phyloP scores from a whole-genome alignment of 2,797 vertebrate genomes.

The Lophius americanus region DNA sequence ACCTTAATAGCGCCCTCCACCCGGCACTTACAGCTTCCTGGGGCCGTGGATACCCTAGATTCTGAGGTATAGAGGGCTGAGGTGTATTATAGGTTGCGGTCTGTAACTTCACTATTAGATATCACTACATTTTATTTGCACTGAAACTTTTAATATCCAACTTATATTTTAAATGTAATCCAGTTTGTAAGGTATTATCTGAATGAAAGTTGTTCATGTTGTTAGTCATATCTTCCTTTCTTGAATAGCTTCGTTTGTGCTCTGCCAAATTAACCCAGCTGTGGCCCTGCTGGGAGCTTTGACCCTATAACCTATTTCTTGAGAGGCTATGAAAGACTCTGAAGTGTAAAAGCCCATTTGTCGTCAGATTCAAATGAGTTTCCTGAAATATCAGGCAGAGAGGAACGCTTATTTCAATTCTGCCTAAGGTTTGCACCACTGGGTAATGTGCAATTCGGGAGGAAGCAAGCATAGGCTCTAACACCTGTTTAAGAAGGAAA shows the following conservation, averaged over 20 bases:
- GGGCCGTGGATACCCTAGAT: no score
- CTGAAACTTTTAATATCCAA: no score
- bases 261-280: conserved; percentile 27
- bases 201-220: background rate
- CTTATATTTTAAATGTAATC: no score
- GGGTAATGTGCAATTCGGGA: background rate
- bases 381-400: conserved; percentile 29
- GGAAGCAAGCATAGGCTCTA: background rate
- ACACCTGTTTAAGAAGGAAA: background rate
- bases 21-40: no score
- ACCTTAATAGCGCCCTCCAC: no score
- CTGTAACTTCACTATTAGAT: no score
- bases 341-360: conserved; percentile 30
- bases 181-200: background rate
- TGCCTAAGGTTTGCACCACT: conserved; percentile 2
- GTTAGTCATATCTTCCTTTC: conserved; percentile 9
- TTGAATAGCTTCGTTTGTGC: conserved; percentile 32
- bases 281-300: conserved; percentile 8
- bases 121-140: no score
- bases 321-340: conserved; percentile 35
- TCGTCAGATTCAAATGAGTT: conserved; percentile 12
- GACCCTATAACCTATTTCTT: conserved; percentile 24
- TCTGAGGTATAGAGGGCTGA: no score
- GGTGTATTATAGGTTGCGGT: no score
- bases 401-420: background rate